Conservation (phyloP, 2,888 invertebrate species). For the Volucella inanis region DNA sequence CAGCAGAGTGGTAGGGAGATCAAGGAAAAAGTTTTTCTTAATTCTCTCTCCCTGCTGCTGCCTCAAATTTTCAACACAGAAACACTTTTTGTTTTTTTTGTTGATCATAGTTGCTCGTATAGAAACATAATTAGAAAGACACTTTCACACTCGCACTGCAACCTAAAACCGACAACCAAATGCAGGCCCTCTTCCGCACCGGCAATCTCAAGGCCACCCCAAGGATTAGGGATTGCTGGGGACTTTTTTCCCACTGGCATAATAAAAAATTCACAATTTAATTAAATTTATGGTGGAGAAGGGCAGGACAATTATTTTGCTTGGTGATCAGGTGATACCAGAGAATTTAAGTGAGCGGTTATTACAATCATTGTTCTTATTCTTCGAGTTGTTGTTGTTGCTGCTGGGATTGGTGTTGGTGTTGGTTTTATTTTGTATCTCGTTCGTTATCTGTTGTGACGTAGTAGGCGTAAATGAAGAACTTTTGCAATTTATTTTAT, state of each 20-base stretch:
- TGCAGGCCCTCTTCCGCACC: neutral
- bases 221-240: conserved; percentile 18
- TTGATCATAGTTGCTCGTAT: conserved; percentile 11
- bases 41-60: neutral
- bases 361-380: conserved; percentile 67
- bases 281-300: conserved; percentile 68
- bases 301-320: conserved; percentile 66
- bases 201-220: neutral
- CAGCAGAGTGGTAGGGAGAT: conserved; percentile 38
- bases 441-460: conserved; percentile 45
- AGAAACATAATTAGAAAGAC: conserved; percentile 66
- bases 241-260: conserved; percentile 55
- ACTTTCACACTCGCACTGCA: conserved; percentile 42
- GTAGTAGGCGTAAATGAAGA: conserved; percentile 39
- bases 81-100: conserved; percentile 27
- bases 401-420: neutral
- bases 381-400: conserved; percentile 18
- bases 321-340: conserved; percentile 67
- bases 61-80: conserved; percentile 13
- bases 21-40: conserved; percentile 54
- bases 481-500: conserved; percentile 65
- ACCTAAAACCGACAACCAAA: too few relatives aligned
- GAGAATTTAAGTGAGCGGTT: conserved; percentile 72
- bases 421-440: conserved; percentile 19
- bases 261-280: conserved; percentile 71